These are phyloP conservation scores for Rhamphomyia laevipes DNA, from an alignment of 2,888 invertebrate genomes.

Conservation along the genomic window DNA sequence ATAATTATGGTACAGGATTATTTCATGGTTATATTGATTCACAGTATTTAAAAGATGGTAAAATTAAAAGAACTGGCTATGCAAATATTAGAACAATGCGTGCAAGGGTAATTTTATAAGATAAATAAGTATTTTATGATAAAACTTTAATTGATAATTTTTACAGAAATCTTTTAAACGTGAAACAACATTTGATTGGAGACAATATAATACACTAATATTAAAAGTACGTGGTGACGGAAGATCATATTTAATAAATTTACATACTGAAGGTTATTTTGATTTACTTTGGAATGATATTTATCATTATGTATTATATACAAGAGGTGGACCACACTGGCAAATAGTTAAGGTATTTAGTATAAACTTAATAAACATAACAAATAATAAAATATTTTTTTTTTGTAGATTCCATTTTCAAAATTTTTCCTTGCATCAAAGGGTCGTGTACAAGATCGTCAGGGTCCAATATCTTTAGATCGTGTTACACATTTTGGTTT, in stretches of 20 bases:
- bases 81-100: slow-evolving; percentile 62
- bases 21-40: slow-evolving; percentile 62
- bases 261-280: slow-evolving; percentile 60
- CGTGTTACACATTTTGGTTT: slow-evolving; percentile 68
- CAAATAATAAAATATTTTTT: slow-evolving; percentile 3
- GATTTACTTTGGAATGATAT: slow-evolving; percentile 86
- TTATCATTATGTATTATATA: slow-evolving; percentile 75
- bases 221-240: slow-evolving; percentile 89
- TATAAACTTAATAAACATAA: not conserved
- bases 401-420: slow-evolving; percentile 80
- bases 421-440: slow-evolving; percentile 76
- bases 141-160: not conserved
- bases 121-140: not conserved
- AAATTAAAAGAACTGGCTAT: slow-evolving; percentile 65
- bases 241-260: slow-evolving; percentile 72
- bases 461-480: slow-evolving; percentile 48
- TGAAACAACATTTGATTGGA: slow-evolving; percentile 60
- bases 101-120: slow-evolving; percentile 43
- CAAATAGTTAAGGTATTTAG: slow-evolving; percentile 65
- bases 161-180: slow-evolving; percentile 71
- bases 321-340: slow-evolving; percentile 98
- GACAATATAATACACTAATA: slow-evolving; percentile 57
- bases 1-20: slow-evolving; percentile 53
- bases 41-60: slow-evolving; percentile 68
- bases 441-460: slow-evolving; percentile 77